Conservation (phyloP, 2,113 vertebrate genomes). For the Microtus pennsylvanicus region DNA sequence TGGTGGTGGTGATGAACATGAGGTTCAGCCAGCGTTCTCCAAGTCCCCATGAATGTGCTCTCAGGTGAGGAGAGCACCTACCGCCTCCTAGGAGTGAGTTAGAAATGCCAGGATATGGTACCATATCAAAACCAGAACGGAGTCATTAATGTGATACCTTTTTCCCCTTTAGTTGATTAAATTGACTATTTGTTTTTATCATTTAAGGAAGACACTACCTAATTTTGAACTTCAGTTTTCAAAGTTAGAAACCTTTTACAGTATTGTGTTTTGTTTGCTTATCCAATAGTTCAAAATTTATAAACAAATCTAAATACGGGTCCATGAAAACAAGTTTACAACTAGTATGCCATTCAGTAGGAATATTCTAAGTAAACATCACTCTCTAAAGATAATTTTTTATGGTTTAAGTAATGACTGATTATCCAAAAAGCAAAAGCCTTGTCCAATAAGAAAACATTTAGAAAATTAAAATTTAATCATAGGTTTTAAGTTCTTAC, state of each 20-base stretch:
- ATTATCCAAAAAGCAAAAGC: too few species aligned
- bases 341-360: too few species aligned
- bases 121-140: not conserved
- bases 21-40: not conserved
- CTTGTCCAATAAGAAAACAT: too few species aligned
- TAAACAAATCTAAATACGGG: not conserved
- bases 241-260: not conserved
- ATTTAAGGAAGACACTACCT: not conserved
- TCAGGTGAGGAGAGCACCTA: not conserved
- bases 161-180: not conserved
- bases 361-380: too few species aligned
- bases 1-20: not conserved
- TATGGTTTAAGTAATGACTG: too few species aligned
- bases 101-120: too few species aligned
- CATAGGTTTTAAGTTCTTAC: too few species aligned
- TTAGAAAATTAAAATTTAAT: too few species aligned
- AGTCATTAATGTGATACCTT: not conserved
- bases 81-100: not conserved
- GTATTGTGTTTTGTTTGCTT: not conserved
- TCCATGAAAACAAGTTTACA: not conserved
- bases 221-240: not conserved
- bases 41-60: not conserved
- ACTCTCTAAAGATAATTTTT: too few species aligned
- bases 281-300: not conserved
- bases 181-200: not conserved